Conservation (phyloP, 2,113 vertebrate species). For the Poecile atricapillus region DNA sequence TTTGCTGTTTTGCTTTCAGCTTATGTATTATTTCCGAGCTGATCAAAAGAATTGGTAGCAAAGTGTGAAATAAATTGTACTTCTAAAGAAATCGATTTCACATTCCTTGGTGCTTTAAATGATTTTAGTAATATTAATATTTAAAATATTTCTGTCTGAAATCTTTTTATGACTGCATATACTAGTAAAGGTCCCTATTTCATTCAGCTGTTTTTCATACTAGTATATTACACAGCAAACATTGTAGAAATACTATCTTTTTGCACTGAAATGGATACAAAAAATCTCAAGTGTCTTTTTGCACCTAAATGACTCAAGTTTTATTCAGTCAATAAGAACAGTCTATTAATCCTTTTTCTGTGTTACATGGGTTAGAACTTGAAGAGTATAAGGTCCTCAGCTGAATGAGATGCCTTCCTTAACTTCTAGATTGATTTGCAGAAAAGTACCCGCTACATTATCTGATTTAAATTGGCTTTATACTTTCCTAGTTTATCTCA, state of each 20-base stretch:
- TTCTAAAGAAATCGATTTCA: constrained; percentile 72
- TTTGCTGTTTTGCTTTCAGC: constrained; percentile 64
- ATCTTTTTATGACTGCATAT: constrained; percentile 67
- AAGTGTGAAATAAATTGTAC: constrained; percentile 71
- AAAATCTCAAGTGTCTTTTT: constrained; percentile 59
- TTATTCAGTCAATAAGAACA: constrained; percentile 65
- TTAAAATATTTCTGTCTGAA: constrained; percentile 71
- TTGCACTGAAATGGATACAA: constrained; percentile 39
- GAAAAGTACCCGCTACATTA: not conserved
- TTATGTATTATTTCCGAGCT: constrained; percentile 63
- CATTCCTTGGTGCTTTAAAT: constrained; percentile 76
- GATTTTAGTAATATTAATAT: constrained; percentile 76
- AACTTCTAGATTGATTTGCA: not conserved
- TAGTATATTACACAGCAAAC: constrained; percentile 66
- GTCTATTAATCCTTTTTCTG: constrained; percentile 53
- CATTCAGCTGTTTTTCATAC: constrained; percentile 63
- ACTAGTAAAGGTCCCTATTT: constrained; percentile 66
- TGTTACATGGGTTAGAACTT: constrained; percentile 4
- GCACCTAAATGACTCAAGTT: constrained; percentile 59
- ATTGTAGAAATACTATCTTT: constrained; percentile 62
- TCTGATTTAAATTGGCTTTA: not conserved
- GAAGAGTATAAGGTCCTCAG: not conserved
- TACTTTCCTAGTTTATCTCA: not conserved
- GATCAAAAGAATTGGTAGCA: constrained; percentile 71
- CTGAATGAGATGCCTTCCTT: constrained; percentile 24